Percentiles rank a stretch among this genome's conserved stretches.
phyloP scores from a whole-genome alignment of 2,888 invertebrate genomes.

The Sycophila texana region DNA sequence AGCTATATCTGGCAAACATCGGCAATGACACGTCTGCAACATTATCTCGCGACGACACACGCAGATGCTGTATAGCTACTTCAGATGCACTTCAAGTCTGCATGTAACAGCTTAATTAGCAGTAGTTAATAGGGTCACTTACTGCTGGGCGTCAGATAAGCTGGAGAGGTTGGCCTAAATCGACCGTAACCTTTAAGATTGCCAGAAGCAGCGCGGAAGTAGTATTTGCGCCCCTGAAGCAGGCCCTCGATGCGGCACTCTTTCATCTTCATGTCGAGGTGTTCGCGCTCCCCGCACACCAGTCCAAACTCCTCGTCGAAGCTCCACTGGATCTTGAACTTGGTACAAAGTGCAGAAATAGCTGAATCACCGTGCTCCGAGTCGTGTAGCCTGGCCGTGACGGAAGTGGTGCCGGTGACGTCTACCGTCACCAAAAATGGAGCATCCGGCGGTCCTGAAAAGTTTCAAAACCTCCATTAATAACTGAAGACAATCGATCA shows the following conservation, averaged over 20 bases:
- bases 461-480: not conserved
- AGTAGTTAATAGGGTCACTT: slow-evolving; percentile 71
- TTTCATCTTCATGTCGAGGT: slow-evolving; percentile 82
- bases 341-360: slow-evolving; percentile 90
- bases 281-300: slow-evolving; percentile 87
- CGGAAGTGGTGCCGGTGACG: slow-evolving; percentile 82
- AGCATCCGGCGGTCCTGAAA: slow-evolving; percentile 84
- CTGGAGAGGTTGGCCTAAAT: slow-evolving; percentile 85
- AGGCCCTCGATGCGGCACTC: slow-evolving; percentile 84
- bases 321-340: slow-evolving; percentile 98
- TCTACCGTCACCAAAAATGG: slow-evolving; percentile 89
- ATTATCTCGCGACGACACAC: no score
- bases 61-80: no score
- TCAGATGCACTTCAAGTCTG: no score
- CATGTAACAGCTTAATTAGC: no score
- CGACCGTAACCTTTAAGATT: slow-evolving; percentile 94
- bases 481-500: not conserved
- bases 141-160: slow-evolving; percentile 93
- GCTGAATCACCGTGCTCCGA: slow-evolving; percentile 83
- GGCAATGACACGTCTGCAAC: no score
- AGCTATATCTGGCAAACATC: no score
- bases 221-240: slow-evolving; percentile 90
- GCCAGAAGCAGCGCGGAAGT: slow-evolving; percentile 93
- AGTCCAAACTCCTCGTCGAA: slow-evolving; percentile 88
- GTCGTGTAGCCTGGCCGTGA: slow-evolving; percentile 83